Evolutionary conservation across 2,113 vertebrate genomes (phyloP), one percentile per base, ranked within the genome.

Genomic region (Atlantisia rogersi): DNA sequence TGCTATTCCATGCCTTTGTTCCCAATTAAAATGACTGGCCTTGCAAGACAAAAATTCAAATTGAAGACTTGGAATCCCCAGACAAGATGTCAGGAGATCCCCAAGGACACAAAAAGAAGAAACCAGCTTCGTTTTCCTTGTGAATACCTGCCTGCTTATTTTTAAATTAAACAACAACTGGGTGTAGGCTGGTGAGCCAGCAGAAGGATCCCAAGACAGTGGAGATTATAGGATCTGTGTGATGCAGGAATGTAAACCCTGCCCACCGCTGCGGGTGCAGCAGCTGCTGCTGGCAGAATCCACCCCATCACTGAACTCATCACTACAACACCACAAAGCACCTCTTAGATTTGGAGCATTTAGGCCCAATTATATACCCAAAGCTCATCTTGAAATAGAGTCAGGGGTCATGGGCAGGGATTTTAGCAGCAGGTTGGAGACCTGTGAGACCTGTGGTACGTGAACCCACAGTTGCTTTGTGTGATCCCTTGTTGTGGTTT

Each of bases 151-250:
- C 25, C 86, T 87, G 69, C 24, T 95, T 95, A 37, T 56, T 94
- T 88, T 92, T 86, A 86, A 93, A 95, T 90, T 84, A 90, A 96
- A 83, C 63, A 86, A 91, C 76, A 95, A 46, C 58, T 71, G 64
- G 28, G 8, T 53, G 48, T 60, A 71, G 86, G 63, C 32, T 88
- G 88, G 42, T 80, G 60, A 85, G 68, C 32, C 82, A 93, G 73
- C 71, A 93, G 68, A 86, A 92, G 32, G 42, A 86, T 91, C 82
- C 88, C 83, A 67, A 82, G 73, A 37, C 76, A 78, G 69, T 68
- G 55, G 59, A 76, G 79, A 95, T 88, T 48, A 92, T 69, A 73
- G 2, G 1, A 85, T 71, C 76, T 62, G 56, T 9, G 16, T 40
- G 42, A 37, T 25, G 64, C 11, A 15, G 64, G 69, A 52, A 75